Conservation (phyloP, 2,888 invertebrate species). For the Clusia tigrina region DNA sequence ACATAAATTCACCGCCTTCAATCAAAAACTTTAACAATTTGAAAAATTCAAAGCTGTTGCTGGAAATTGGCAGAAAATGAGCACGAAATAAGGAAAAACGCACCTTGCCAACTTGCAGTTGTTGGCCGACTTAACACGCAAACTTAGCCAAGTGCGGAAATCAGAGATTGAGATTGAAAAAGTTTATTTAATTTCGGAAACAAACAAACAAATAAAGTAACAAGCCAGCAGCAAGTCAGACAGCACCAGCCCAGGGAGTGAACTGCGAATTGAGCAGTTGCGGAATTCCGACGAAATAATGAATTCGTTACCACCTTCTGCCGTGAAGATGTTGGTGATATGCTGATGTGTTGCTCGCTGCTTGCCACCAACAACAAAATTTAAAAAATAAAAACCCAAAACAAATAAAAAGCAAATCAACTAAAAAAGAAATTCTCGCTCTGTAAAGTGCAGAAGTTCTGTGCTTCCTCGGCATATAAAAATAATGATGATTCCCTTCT, state of each 20-base stretch:
- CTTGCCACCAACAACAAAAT: too few relatives aligned
- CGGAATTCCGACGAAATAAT: constrained; percentile 10
- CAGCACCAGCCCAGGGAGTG: background rate
- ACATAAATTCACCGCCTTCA: too few relatives aligned
- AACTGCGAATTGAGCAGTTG: background rate
- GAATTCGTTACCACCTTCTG: constrained; percentile 26
- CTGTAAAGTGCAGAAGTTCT: too few relatives aligned
- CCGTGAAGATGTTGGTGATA: background rate
- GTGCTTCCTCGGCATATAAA: too few relatives aligned
- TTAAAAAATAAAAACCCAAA: too few relatives aligned
- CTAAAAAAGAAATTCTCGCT: too few relatives aligned
- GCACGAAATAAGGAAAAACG: background rate
- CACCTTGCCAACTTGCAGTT: background rate
- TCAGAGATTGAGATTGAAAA: constrained; percentile 45
- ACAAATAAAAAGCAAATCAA: too few relatives aligned
- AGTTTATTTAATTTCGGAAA: constrained; percentile 43
- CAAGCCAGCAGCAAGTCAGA: background rate
- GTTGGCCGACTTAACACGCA: constrained; percentile 1
- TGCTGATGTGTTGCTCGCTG: constrained; percentile 50
- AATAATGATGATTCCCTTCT: too few relatives aligned
- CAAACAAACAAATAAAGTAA: constrained; percentile 37
- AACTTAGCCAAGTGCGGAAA: constrained; percentile 21
- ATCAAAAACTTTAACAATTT: background rate
- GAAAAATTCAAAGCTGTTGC: background rate
- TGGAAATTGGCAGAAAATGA: background rate